Percentiles rank a stretch among this genome's conserved stretches.
phyloP scores from a whole-genome alignment of 2,888 invertebrate genomes.

The Tenthredo distinguenda region DNA sequence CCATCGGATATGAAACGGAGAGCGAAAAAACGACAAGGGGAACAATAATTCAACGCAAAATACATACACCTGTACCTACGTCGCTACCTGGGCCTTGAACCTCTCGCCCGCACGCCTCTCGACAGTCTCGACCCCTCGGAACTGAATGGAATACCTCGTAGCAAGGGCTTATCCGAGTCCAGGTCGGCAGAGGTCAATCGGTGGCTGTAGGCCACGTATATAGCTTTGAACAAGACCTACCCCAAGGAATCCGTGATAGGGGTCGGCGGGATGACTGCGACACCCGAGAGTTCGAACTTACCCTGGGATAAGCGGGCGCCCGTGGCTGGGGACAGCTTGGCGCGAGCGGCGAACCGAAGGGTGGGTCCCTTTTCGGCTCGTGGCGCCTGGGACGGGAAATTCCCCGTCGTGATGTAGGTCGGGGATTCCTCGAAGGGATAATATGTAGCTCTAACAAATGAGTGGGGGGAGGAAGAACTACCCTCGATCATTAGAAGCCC shows the following conservation, averaged over 20 bases:
- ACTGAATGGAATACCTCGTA: slow-evolving; percentile 34
- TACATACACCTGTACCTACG: not conserved
- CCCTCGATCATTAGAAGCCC: not conserved
- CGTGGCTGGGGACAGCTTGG: slow-evolving; percentile 40
- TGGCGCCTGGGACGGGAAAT: slow-evolving; percentile 13
- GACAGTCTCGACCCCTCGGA: not conserved
- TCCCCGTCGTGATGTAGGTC: slow-evolving; percentile 47
- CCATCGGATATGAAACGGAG: not conserved
- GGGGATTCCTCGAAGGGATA: slow-evolving; percentile 32
- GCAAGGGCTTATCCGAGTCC: slow-evolving; percentile 32
- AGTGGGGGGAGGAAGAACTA: not conserved
- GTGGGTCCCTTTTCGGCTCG: slow-evolving; percentile 47
- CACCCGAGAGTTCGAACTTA: slow-evolving; percentile 39
- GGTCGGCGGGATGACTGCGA: slow-evolving; percentile 48
- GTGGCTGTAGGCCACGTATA: not conserved
- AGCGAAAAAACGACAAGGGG: not conserved
- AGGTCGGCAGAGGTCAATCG: slow-evolving; percentile 28
- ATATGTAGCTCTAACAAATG: not conserved
- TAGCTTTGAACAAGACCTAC: slow-evolving; percentile 54
- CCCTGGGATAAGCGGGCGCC: slow-evolving; percentile 37
- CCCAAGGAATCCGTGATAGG: slow-evolving; percentile 48
- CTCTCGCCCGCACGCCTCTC: not conserved
- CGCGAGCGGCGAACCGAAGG: slow-evolving; percentile 38
- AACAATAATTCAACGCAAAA: not conserved
- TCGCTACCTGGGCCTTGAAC: not conserved